Evolutionary conservation across 2,113 vertebrate species (phyloP).

Genomic region (Dermatemys mawii): DNA sequence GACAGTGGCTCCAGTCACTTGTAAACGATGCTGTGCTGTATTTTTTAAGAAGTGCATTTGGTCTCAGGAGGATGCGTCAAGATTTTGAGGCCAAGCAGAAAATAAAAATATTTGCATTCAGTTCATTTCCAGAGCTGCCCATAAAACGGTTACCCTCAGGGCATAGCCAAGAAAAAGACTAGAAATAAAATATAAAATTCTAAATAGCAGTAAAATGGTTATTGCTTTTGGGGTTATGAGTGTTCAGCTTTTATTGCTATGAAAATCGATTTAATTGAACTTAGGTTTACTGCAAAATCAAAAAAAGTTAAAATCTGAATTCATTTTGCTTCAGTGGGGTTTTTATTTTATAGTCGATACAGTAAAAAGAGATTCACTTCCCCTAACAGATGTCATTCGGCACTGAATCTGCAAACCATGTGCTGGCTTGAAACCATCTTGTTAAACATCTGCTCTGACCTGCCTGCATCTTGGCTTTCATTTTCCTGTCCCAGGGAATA

Average conservation of each 20-base stretch:
- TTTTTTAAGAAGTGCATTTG: conserved; percentile 39
- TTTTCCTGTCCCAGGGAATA: neutral
- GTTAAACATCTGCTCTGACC: neutral
- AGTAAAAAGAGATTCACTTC: neutral
- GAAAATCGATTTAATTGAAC: conserved; percentile 76
- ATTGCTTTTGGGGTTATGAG: conserved; percentile 72
- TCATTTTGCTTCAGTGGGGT: neutral
- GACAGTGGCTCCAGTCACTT: neutral
- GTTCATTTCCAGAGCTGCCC: conserved; percentile 64
- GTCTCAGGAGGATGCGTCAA: conserved; percentile 58
- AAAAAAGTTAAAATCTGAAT: conserved; percentile 58
- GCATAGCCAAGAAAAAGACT: conserved; percentile 56
- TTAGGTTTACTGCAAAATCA: conserved; percentile 68
- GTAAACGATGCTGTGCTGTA: conserved; percentile 6
- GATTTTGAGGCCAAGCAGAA: conserved; percentile 67
- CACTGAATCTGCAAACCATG: neutral
- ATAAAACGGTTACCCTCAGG: conserved; percentile 63
- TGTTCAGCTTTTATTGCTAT: conserved; percentile 72
- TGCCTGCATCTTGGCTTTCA: neutral
- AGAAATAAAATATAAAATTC: conserved; percentile 75
- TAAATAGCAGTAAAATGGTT: conserved; percentile 76
- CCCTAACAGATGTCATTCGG: neutral
- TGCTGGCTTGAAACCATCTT: neutral
- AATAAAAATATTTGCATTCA: conserved; percentile 76
- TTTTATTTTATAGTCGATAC: neutral